phyloP scores from a whole-genome alignment of 1,140 invertebrate species.

The Drosophila pseudoobscura region DNA sequence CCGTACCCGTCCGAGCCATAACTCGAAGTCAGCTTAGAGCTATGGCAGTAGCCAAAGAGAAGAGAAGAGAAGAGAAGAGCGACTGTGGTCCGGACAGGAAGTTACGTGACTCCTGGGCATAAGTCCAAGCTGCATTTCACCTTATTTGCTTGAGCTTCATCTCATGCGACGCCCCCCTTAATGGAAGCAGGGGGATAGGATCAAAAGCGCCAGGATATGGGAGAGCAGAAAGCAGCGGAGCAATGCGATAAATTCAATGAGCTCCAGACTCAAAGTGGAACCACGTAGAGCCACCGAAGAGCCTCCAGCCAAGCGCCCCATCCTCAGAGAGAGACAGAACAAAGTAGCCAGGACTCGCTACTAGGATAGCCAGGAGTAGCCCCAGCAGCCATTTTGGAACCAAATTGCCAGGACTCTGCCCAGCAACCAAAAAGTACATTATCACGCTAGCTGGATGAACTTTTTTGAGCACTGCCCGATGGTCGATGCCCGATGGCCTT shows the following conservation, averaged over 20 bases:
- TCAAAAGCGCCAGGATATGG: too few relatives aligned
- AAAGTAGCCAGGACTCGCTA: too few relatives aligned
- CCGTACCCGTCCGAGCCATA: constrained; percentile 6
- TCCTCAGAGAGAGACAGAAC: too few relatives aligned
- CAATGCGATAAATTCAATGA: constrained; percentile 32
- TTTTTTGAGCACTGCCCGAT: constrained; percentile 8
- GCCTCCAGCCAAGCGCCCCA: too few relatives aligned
- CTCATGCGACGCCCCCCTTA: not conserved
- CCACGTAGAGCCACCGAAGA: constrained; percentile 6
- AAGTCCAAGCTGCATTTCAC: constrained; percentile 61
- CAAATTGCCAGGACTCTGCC: too few relatives aligned
- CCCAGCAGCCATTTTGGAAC: too few relatives aligned
- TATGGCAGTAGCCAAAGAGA: constrained; percentile 24
- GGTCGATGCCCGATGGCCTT: too few relatives aligned
- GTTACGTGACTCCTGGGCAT: constrained; percentile 79
- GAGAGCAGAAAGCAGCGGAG: not conserved
- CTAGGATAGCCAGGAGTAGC: too few relatives aligned
- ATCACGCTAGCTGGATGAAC: constrained; percentile 45
- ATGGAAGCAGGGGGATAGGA: too few relatives aligned
- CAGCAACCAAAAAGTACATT: constrained; percentile 51
- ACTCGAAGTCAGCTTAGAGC: constrained; percentile 46
- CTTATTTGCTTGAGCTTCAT: constrained; percentile 48
- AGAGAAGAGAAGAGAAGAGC: constrained; percentile 14
- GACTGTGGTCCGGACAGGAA: constrained; percentile 55
- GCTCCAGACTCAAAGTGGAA: too few relatives aligned